Base-by-base conservation (phyloP, 2,888 invertebrate species). In the Epirrita christyi region DNA sequence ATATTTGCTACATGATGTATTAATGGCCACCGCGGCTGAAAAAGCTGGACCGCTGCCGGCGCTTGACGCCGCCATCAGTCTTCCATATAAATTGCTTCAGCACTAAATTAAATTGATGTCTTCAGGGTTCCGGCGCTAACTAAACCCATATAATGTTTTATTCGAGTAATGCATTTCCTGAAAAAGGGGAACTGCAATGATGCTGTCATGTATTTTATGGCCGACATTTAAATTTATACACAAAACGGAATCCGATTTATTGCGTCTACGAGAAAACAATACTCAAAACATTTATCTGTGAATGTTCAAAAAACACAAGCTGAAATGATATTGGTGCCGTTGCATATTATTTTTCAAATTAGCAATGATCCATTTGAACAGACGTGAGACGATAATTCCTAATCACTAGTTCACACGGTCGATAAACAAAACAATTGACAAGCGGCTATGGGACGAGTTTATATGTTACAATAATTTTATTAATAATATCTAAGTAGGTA, bases 401-500 rank as follows among this genome's bases (percentile, higher is more conserved):
- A 71, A 73, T 71, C 56, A 68, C 66, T 72, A 46, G 61, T 70
- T 73, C 71, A 79, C 71, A 78, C 64, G 74, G 71, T 76, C 72
- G 71, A 72, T 75, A 67, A 65, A 73, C 38, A 64, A 76, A 72
- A 79, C 70, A 76, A 81, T 78, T 81, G 83, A 81, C 80, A 80
- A 72, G 75, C 75, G 76, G 76, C 68, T 79, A 76, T 78, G 77
- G 72, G 81, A 79, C 72, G 80, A 85, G 81, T 86, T 85, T 71
- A 78, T 85, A 80, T 82, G 70, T 83, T 85, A 85, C 83, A 87
- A 88, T 91, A 86, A 88, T 88, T 89, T 88, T 91, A 91, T 91
- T 91, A 91, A 91, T 90, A 89, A 90, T 89, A 91, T 90, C 86
- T 83, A 82, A 85, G 86, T 84, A 84, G 83, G 81, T 81, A 82